Conservation (phyloP, 2,797 vertebrate genomes). For the Pelodytes ibericus region DNA sequence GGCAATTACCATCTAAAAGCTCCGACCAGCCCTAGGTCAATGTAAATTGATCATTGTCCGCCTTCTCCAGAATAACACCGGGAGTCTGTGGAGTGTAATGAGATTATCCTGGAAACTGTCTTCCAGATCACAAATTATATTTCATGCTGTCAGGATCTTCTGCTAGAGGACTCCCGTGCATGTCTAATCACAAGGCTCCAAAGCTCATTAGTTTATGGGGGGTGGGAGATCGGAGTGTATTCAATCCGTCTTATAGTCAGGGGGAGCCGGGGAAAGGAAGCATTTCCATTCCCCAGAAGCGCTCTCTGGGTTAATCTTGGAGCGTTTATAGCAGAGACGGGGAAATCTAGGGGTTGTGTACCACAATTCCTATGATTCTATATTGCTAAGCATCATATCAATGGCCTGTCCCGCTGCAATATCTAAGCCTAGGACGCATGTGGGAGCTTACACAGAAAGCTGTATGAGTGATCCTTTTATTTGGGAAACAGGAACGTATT, state of each 20-base stretch:
- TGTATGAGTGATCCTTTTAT: too few species aligned
- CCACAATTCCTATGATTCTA: too few species aligned
- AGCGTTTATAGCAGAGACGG: too few species aligned
- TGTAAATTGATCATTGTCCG: constrained; percentile 86
- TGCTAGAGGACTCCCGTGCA: constrained; percentile 68
- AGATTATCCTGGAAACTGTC: constrained; percentile 83
- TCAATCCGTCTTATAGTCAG: constrained; percentile 37
- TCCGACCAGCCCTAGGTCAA: constrained; percentile 80
- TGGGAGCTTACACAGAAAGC: too few species aligned
- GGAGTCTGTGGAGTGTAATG: constrained; percentile 82
- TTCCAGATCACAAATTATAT: constrained; percentile 82
- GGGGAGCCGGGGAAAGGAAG: background rate
- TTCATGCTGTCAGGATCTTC: constrained; percentile 78
- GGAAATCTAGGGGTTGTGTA: too few species aligned
- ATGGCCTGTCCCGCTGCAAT: too few species aligned
- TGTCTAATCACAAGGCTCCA: constrained; percentile 59
- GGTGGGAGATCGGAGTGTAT: constrained; percentile 25
- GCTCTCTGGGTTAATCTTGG: constrained; percentile 3
- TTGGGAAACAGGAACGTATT: too few species aligned
- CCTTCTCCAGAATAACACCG: constrained; percentile 81
- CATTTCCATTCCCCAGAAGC: background rate
- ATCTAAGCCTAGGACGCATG: too few species aligned
- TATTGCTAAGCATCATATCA: too few species aligned
- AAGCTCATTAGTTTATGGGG: constrained; percentile 52
- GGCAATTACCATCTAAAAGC: constrained; percentile 86